These are phyloP conservation scores for Axinella damicornis DNA, from an alignment of 37 sponge, comb jelly and placozoan species.

Conservation along the genomic window DNA sequence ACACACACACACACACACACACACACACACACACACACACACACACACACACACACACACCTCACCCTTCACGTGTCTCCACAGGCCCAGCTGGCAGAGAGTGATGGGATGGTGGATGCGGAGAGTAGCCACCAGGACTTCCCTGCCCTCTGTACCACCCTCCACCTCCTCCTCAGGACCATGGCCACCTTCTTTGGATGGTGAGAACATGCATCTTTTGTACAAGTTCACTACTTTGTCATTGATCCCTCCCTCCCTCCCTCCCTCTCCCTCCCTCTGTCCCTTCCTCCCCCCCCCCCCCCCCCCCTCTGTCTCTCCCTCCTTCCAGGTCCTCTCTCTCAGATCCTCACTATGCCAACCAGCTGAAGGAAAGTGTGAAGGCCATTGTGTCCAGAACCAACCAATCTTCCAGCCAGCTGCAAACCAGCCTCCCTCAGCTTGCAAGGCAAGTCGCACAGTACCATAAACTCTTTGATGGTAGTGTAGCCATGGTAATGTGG, in stretches of 20 bases:
- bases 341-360: conserved; percentile 10
- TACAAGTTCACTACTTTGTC: too few relatives aligned
- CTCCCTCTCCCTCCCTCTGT: too few relatives aligned
- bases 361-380: conserved; percentile 2
- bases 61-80: not conserved
- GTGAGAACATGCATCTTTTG: conserved; percentile 19
- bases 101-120: conserved; percentile 61
- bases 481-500: too few relatives aligned
- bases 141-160: conserved; percentile 7
- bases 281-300: too few relatives aligned
- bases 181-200: conserved; percentile 61
- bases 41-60: too few relatives aligned
- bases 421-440: not conserved
- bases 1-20: too few relatives aligned
- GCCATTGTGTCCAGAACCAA: not conserved
- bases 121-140: conserved; percentile 8
- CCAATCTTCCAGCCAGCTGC: conserved; percentile 1
- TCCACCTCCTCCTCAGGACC: conserved; percentile 55
- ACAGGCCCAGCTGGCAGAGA: conserved; percentile 52
- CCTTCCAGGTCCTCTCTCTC: conserved; percentile 14
- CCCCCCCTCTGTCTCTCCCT: not conserved
- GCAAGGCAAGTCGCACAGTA: not conserved
- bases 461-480: too few relatives aligned
- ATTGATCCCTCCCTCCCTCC: too few relatives aligned
- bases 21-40: too few relatives aligned